Evolutionary conservation across 2,888 invertebrate genomes (phyloP), one percentile per base, ranked within the genome.

Genomic region (Ormia ochracea): DNA sequence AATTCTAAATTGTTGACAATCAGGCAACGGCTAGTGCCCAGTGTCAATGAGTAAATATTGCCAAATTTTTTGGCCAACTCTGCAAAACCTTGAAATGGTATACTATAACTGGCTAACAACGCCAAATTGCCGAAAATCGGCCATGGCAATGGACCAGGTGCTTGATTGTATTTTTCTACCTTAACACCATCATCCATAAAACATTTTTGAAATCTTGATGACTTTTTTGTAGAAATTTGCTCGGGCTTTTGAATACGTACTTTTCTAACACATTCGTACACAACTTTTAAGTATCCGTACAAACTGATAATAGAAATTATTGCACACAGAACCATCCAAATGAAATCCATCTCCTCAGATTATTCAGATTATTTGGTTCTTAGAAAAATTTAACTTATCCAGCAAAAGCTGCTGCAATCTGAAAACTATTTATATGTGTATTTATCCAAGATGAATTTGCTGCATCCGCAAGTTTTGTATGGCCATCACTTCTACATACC

Each of bases 41-140:
- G 89, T 69, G 91, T 92, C 77, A 95, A 90, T 82, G 92, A 91
- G 88, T 92, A 95, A 38, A 95, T 92, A 83, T 94, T 93, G 3
- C 95, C 95, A 86, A 94, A 94, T 31, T 91, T 89, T 84, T 92
- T 92, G 12, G 94, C 91, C 41, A 95, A 87, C 14, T 91, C 92
- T 0, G 94, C 93, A 83, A 95, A 94, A 1, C 92, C 92, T 83
- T 93, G 92, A 84, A 94, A 94, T 0, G 95, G 95, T n/a, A 92
- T 92, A 48, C 92, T 92, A 81, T 91, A 90, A 74, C 91, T 89
- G 58, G 92, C 92, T 73, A 95, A 88, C 28, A 94, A 91, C 86
- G 93, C 93, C 82, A 95, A 90, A 88, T 93, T 93, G 14, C 95
- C 95, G 58, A 95, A 90, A 1, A 95, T 83, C 0, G 95, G 95